Base-by-base conservation (phyloP, 2,888 invertebrate species). In the Cephus runcator region DNA sequence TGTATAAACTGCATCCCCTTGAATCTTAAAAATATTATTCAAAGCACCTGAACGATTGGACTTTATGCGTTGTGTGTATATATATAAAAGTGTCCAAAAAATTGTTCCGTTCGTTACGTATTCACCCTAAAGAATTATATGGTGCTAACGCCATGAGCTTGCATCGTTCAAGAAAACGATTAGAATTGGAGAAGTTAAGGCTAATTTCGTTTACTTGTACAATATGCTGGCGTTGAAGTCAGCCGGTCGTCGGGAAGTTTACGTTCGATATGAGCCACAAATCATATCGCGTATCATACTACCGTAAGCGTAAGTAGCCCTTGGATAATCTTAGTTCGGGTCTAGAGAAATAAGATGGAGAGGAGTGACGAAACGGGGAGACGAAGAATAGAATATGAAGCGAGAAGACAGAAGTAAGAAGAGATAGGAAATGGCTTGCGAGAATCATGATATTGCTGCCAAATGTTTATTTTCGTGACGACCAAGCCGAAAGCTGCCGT, bases 261-360 rank as follows among this genome's bases (percentile, higher is more conserved):
- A 81, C 80, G 80, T 81, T 81, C 80, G 80, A 77, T 76, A 80
- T 79, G 80, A 78, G 81, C 80, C 81, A 80, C 76, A 79, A 81
- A 79, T 79, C 79, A 77, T 79, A 76, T 80, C 81, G 81, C 80
- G 80, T 79, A 81, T 81, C 80, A 79, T 80, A 80, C 79, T 81
- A 79, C 76, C 79, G 80, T 81, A 81, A 80, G 80, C 79, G 81
- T 80, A 79, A 23, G 9, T 15, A 23, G 6, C 15, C 76, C 79
- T 80, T 73, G 80, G 80, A 80, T 80, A 79, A 80, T 80, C 79
- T 80, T 80, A 80, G 80, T 30, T 31, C 34, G 69, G 77, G 11
- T 34, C 69, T 73, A 77, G 73, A 76, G 69, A 68, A 78, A 68
- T 30, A 68, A n/a, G 34, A 71, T 15, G 73, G 31, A 12, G 36